Conservation (phyloP, 2,113 vertebrate genomes). For the Progne subis region DNA sequence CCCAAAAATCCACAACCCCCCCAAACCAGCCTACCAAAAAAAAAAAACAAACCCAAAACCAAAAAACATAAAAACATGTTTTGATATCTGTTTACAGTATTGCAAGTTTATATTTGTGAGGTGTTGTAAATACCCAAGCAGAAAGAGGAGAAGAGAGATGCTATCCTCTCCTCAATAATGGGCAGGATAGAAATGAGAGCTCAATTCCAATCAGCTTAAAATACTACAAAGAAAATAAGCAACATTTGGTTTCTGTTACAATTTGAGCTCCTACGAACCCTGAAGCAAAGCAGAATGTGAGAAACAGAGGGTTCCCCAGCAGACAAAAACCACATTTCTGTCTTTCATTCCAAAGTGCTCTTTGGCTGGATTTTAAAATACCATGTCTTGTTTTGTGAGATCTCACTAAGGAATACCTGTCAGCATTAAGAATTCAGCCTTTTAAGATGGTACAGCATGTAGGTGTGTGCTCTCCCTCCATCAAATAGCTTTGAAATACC, state of each 20-base stretch:
- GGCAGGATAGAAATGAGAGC: background rate
- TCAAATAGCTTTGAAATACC: constrained; percentile 13
- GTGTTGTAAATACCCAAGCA: background rate
- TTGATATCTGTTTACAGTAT: background rate
- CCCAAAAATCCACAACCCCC: background rate
- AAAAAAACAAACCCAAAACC: background rate
- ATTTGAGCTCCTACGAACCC: background rate
- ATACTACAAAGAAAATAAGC: background rate
- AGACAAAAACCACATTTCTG: background rate
- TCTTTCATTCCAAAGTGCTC: background rate
- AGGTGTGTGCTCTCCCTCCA: background rate
- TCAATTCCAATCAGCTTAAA: background rate
- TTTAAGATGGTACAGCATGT: background rate
- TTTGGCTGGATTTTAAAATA: background rate
- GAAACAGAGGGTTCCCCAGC: background rate
- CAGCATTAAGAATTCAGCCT: constrained; percentile 2
- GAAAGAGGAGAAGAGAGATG: background rate
- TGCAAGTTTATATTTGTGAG: background rate
- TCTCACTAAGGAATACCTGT: constrained; percentile 27
- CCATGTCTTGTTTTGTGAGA: background rate
- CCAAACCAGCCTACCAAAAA: background rate
- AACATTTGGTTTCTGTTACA: background rate
- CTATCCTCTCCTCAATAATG: background rate
- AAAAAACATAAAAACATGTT: background rate
- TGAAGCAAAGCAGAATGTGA: background rate